A percentile compares a stretch with the other conserved stretches of the same genome.
These are phyloP conservation scores for Montipora capitata DNA, from an alignment of 92 coral and sea anemone genomes.

Conservation along the genomic window DNA sequence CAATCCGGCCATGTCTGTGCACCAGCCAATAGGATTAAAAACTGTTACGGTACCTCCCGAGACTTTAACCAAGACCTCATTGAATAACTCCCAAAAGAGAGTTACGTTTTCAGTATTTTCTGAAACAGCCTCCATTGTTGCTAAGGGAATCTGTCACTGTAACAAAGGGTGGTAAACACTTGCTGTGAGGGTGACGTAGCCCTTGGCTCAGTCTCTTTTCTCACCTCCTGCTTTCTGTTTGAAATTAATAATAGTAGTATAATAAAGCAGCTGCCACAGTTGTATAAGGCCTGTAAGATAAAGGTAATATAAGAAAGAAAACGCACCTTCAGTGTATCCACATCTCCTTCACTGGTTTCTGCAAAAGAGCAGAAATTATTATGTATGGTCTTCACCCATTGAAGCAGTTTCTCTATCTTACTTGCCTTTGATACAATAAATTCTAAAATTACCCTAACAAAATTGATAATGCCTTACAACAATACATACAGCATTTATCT, in stretches of 20 bases:
- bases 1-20: constrained; percentile 55
- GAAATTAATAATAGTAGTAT: constrained; percentile 21
- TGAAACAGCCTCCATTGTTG: constrained; percentile 45
- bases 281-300: too few species aligned
- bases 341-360: constrained; percentile 71
- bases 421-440: constrained; percentile 50
- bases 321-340: constrained; percentile 53
- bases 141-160: constrained; percentile 34
- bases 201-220: constrained; percentile 33
- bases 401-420: constrained; percentile 51
- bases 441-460: not conserved
- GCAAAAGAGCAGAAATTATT: constrained; percentile 87
- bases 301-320: too few species aligned
- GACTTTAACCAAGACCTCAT: constrained; percentile 16
- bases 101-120: constrained; percentile 41
- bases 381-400: constrained; percentile 73
- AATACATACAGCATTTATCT: constrained; percentile 16
- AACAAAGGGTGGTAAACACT: constrained; percentile 64
- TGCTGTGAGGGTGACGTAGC: constrained; percentile 52
- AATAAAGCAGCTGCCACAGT: too few species aligned
- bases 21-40: constrained; percentile 49
- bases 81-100: constrained; percentile 50
- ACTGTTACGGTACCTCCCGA: not conserved
- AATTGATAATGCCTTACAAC: not conserved
- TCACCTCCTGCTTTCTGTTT: constrained; percentile 65